A percentile compares a stretch with the other conserved stretches of the same genome.
These are phyloP conservation scores for Panulirus ornatus DNA, from an alignment of 1,140 invertebrate species.

Conservation along the genomic window DNA sequence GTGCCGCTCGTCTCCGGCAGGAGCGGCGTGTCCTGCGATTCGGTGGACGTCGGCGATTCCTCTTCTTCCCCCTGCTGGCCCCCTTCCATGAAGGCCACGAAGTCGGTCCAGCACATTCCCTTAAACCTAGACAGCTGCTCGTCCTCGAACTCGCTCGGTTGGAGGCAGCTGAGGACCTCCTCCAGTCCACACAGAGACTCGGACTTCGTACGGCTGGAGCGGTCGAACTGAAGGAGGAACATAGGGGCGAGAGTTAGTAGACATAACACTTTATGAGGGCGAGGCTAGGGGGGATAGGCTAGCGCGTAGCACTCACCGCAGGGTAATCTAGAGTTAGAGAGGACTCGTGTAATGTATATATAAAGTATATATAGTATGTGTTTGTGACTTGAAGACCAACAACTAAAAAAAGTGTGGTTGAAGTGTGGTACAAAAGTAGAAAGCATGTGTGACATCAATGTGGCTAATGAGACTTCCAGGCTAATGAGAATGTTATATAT, in stretches of 20 bases:
- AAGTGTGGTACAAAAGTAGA: too few species aligned
- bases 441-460: too few species aligned
- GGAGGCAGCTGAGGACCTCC: conserved; percentile 81
- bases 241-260: too few species aligned
- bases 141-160: conserved; percentile 82
- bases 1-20: conserved; percentile 31
- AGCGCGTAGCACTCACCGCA: too few species aligned
- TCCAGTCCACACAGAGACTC: conserved; percentile 80
- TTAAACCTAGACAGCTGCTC: conserved; percentile 82
- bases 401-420: too few species aligned
- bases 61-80: conserved; percentile 33
- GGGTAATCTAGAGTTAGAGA: too few species aligned
- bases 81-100: conserved; percentile 77
- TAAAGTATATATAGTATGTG: too few species aligned
- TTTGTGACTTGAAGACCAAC: too few species aligned
- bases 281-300: too few species aligned
- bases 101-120: conserved; percentile 79
- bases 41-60: conserved; percentile 15
- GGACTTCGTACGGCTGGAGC: conserved; percentile 80
- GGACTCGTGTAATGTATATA: too few species aligned
- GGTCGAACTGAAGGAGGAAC: conserved; percentile 80
- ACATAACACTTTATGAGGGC: too few species aligned
- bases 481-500: not conserved
- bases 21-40: conserved; percentile 30
- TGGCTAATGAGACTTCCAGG: not conserved